A percentile compares a stretch with the other conserved stretches of the same genome.
These are phyloP conservation scores for Octodon degus DNA, from an alignment of 2,113 vertebrate species.

Conservation along the genomic window DNA sequence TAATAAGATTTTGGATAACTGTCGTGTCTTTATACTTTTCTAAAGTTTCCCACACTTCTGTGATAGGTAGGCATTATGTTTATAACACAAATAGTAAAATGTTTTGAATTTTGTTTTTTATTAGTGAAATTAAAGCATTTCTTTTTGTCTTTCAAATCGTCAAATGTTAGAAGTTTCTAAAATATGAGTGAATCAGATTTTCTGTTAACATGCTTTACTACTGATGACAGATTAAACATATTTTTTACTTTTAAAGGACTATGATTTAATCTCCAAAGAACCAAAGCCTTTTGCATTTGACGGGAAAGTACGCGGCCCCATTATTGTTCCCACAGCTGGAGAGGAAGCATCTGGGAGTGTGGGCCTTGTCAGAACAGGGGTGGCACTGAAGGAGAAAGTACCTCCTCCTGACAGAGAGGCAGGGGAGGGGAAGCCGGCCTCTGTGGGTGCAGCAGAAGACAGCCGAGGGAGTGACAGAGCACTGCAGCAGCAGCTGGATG, in stretches of 20 bases:
- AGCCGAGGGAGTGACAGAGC: constrained; percentile 74
- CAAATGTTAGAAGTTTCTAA: constrained; percentile 6
- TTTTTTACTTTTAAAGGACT: constrained; percentile 87
- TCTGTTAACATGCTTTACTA: constrained; percentile 57
- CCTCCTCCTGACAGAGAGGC: constrained; percentile 80
- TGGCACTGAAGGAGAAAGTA: constrained; percentile 75
- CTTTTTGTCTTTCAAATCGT: constrained; percentile 33
- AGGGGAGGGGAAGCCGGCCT: constrained; percentile 78
- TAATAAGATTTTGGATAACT: constrained; percentile 17
- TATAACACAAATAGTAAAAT: constrained; percentile 52
- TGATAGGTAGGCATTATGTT: constrained; percentile 27
- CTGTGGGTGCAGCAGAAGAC: constrained; percentile 87
- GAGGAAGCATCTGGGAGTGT: constrained; percentile 80
- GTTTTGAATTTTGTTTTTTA: constrained; percentile 40
- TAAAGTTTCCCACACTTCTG: constrained; percentile 3
- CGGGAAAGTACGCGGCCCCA: constrained; percentile 85
- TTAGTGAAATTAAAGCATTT: constrained; percentile 32
- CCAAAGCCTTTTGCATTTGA: constrained; percentile 86
- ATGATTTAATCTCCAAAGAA: constrained; percentile 89
- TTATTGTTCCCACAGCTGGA: constrained; percentile 94
- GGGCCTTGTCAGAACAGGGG: constrained; percentile 73
- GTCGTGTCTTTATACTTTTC: constrained; percentile 6
- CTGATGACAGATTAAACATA: constrained; percentile 40
- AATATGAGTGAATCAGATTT: neutral
- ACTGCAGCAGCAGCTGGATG: constrained; percentile 72